phyloP scores from a whole-genome alignment of 2,113 vertebrate species.

The Laticauda laticaudata region DNA sequence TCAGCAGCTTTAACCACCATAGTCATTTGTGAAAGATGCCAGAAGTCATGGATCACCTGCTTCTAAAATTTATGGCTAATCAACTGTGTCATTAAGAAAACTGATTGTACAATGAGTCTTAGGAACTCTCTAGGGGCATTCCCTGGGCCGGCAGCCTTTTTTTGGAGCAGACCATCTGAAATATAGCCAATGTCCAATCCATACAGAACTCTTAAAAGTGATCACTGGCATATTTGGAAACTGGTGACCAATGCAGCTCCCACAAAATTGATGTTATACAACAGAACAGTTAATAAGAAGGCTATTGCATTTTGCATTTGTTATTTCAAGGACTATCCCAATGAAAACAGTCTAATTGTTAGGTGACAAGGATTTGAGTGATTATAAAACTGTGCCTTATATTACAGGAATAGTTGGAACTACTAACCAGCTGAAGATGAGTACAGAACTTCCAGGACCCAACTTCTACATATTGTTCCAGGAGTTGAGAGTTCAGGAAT shows the following conservation, averaged over 20 bases:
- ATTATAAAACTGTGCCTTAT: not conserved
- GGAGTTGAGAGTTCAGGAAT: not conserved
- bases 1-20: not conserved
- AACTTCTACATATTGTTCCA: not conserved
- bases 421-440: not conserved
- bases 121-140: not conserved
- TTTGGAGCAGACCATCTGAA: not conserved
- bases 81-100: not conserved
- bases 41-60: not conserved
- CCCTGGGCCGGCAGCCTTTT: not conserved
- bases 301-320: not conserved
- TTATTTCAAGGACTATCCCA: not conserved
- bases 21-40: not conserved
- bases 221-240: not conserved
- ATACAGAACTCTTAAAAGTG: not conserved
- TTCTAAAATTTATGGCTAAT: not conserved
- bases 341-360: not conserved
- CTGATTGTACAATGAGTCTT: not conserved
- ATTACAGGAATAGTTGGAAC: not conserved
- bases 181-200: not conserved
- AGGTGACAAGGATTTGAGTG: not conserved
- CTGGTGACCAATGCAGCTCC: not conserved
- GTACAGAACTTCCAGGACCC: not conserved
- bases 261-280: not conserved
- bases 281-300: not conserved